Conservation (phyloP, 2,888 invertebrate genomes). For the Mythimna loreyi region DNA sequence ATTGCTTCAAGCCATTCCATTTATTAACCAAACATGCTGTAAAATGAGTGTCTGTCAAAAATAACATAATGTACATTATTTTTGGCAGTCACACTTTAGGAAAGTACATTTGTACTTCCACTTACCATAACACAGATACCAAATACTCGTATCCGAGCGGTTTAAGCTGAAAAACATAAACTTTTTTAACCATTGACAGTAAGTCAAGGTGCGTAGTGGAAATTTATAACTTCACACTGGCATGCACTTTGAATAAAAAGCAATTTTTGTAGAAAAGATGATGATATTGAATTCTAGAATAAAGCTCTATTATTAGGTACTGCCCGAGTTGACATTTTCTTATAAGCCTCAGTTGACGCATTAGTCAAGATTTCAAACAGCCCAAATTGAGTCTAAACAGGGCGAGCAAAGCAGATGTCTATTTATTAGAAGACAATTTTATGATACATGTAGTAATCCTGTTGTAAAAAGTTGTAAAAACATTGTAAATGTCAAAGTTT, state of each 20-base stretch:
- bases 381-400: background rate
- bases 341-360: background rate
- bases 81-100: constrained; percentile 77
- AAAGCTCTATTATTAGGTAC: constrained; percentile 21
- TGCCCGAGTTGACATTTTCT: background rate
- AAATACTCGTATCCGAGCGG: constrained; percentile 88
- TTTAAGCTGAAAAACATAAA: constrained; percentile 90
- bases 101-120: constrained; percentile 88
- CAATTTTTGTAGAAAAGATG: constrained; percentile 35
- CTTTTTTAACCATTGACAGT: constrained; percentile 80
- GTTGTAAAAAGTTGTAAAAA: too few species aligned
- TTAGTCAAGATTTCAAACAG: constrained; percentile 25
- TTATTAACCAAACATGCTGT: constrained; percentile 67
- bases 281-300: constrained; percentile 34
- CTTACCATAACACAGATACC: constrained; percentile 88
- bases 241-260: constrained; percentile 67
- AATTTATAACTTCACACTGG: constrained; percentile 64
- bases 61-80: constrained; percentile 65
- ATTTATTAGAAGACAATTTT: constrained; percentile 12
- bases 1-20: constrained; percentile 69
- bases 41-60: constrained; percentile 68
- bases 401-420: constrained; percentile 34
- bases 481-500: too few species aligned
- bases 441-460: constrained; percentile 2
- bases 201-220: constrained; percentile 67